Conservation (phyloP, 1,140 invertebrate species). For the Leptinotarsa texana region DNA sequence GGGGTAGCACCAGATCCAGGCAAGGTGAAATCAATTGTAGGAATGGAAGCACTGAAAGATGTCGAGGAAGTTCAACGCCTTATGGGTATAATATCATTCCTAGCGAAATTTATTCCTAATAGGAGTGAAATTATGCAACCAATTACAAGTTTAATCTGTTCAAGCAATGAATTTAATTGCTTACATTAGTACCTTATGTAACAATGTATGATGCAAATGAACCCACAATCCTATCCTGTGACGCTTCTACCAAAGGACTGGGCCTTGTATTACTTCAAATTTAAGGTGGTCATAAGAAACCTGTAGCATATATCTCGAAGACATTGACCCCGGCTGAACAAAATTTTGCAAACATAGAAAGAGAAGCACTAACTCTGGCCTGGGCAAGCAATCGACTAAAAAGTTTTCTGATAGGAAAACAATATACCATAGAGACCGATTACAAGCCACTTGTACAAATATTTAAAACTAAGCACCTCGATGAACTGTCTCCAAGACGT, state of each 20-base stretch:
- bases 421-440: neutral
- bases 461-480: neutral
- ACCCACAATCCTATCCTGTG: neutral
- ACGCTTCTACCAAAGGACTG: neutral
- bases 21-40: slow-evolving; percentile 41
- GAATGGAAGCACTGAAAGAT: slow-evolving; percentile 42
- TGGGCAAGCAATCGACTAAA: neutral
- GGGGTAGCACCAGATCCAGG: slow-evolving; percentile 46
- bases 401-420: neutral
- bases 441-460: neutral
- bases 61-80: slow-evolving; percentile 49
- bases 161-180: neutral
- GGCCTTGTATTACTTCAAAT: neutral
- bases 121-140: slow-evolving; percentile 36
- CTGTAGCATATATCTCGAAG: neutral
- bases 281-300: neutral
- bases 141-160: too few relatives aligned
- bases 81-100: slow-evolving; percentile 53
- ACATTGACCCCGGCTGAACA: neutral
- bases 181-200: neutral
- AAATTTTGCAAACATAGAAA: neutral
- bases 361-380: neutral
- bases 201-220: neutral
- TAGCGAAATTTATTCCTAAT: slow-evolving; percentile 50
- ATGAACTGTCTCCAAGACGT: neutral